Base-by-base conservation (phyloP, 2,888 invertebrate species). In the Capitulum mitella region DNA sequence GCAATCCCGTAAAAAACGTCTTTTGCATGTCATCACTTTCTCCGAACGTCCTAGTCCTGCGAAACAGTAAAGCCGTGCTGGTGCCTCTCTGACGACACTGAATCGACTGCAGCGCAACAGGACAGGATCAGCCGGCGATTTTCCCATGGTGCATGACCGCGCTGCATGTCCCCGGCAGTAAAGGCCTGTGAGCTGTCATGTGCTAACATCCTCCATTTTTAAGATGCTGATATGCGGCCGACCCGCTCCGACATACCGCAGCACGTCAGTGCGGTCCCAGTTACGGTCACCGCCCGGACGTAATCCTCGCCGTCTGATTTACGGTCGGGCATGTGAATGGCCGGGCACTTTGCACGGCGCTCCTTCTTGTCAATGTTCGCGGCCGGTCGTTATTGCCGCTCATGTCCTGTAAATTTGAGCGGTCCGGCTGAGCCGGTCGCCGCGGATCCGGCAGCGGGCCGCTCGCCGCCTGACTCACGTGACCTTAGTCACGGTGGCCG, bases 111-210 rank as follows among this genome's bases (percentile, higher is more conserved):
- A n/a, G n/a, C n/a, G n/a, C n/a, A n/a, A n/a, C n/a, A n/a, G n/a
- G n/a, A n/a, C n/a, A n/a, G n/a, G n/a, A n/a, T n/a, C n/a, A n/a
- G n/a, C n/a, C n/a, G n/a, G n/a, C n/a, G n/a, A n/a, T n/a, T n/a
- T n/a, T n/a, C n/a, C n/a, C n/a, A n/a, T n/a, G n/a, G n/a, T n/a
- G 58, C 58, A 58, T 58, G 58, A 10, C n/a, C 16, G 10, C 14
- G 32, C 64, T 16, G 64, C 64, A 64, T 64, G 64, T 64, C 34
- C 34, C n/a, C 64, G 19, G 64, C 34, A 32, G 64, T 64, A 64
- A 64, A 64, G 34, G 34, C 64, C 34, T 34, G 34, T 34, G 64
- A 34, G 34, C 64, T 34, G 64, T 34, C 64, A 64, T 29, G 64
- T 29, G 64, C 19, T 32, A 64, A 64, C 16, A 34, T 64, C 64